Percentiles rank a stretch among this genome's conserved stretches.
phyloP scores from a whole-genome alignment of 1,140 invertebrate genomes.

The Drosophila kepulauana region DNA sequence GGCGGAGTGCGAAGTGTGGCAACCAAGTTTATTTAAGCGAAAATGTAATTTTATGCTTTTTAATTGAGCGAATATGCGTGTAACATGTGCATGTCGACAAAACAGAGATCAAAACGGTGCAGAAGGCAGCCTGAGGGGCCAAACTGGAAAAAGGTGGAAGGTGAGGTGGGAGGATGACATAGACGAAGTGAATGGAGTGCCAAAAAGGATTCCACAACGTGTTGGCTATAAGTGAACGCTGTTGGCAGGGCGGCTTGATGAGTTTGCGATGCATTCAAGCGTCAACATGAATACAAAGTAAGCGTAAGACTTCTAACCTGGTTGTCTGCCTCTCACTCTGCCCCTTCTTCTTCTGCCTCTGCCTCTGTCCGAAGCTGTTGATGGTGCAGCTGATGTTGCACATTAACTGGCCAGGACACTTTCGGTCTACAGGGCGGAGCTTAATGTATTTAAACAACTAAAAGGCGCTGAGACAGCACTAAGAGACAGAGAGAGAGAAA shows the following conservation, averaged over 20 bases:
- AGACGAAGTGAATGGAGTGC: slow-evolving; percentile 47
- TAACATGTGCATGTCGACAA: slow-evolving; percentile 61
- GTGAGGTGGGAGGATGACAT: slow-evolving; percentile 2
- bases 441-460: slow-evolving; percentile 70
- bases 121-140: neutral
- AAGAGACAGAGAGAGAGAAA: neutral
- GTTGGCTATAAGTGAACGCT: neutral
- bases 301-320: slow-evolving; percentile 39
- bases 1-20: neutral
- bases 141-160: neutral
- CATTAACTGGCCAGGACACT: slow-evolving; percentile 52
- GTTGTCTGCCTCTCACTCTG: slow-evolving; percentile 6
- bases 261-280: slow-evolving; percentile 78
- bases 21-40: slow-evolving; percentile 75
- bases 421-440: slow-evolving; percentile 2
- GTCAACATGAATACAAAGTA: slow-evolving; percentile 72
- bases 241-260: slow-evolving; percentile 51
- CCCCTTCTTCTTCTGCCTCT: neutral
- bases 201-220: slow-evolving; percentile 24
- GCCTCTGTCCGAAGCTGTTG: slow-evolving; percentile 12
- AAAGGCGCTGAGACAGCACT: slow-evolving; percentile 44
- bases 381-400: slow-evolving; percentile 51
- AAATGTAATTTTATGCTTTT: slow-evolving; percentile 84
- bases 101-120: slow-evolving; percentile 26
- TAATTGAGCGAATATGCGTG: slow-evolving; percentile 81